These are phyloP conservation scores for Netelia inedita DNA, from an alignment of 2,888 invertebrate genomes.

Conservation along the genomic window DNA sequence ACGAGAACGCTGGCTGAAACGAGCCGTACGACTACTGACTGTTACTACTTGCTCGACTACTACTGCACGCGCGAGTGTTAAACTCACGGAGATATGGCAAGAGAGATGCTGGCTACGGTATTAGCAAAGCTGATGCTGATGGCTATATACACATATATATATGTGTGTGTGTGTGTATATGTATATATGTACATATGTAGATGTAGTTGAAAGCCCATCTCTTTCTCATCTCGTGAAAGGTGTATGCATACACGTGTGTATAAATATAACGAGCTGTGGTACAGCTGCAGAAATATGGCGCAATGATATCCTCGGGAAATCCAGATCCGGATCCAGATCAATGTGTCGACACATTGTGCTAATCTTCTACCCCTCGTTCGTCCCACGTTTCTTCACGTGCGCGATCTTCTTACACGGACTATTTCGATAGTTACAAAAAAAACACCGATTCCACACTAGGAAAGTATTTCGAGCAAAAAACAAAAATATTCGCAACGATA, in stretches of 20 bases:
- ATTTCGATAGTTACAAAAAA: too few relatives aligned
- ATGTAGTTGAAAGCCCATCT: neutral
- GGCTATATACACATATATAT: too few relatives aligned
- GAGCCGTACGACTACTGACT: slow-evolving; percentile 10
- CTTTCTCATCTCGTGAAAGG: neutral
- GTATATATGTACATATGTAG: too few relatives aligned
- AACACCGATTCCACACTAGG: too few relatives aligned
- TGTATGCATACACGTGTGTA: neutral
- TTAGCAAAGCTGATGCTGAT: neutral
- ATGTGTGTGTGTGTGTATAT: too few relatives aligned
- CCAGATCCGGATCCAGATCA: slow-evolving; percentile 54
- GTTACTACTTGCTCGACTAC: slow-evolving; percentile 16
- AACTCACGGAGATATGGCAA: neutral
- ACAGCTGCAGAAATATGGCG: slow-evolving; percentile 21
- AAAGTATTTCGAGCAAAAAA: too few relatives aligned
- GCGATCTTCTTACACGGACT: too few relatives aligned
- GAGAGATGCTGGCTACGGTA: neutral
- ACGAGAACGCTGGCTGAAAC: neutral
- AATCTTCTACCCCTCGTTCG: neutral
- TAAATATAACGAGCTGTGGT: slow-evolving; percentile 11
- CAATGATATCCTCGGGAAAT: slow-evolving; percentile 68
- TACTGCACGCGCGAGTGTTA: slow-evolving; percentile 20
- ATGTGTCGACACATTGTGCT: slow-evolving; percentile 27
- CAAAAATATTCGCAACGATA: too few relatives aligned
- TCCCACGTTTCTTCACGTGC: neutral